Conservation (phyloP, 2,797 vertebrate genomes). For the Cuniculus paca region DNA sequence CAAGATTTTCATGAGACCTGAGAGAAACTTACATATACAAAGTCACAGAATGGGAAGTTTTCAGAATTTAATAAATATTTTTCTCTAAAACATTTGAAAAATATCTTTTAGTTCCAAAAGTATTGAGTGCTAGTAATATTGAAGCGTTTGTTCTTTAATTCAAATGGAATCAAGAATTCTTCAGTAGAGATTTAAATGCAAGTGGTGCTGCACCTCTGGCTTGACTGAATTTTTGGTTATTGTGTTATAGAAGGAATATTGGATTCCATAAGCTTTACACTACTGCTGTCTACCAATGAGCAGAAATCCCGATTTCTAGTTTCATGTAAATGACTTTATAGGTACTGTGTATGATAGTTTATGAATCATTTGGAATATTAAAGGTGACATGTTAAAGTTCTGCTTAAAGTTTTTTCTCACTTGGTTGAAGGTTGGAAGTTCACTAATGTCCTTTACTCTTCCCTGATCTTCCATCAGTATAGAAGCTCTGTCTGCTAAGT, state of each 20-base stretch:
- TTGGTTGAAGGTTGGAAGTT: conserved; percentile 29
- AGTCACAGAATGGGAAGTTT: not conserved
- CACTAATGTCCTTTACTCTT: not conserved
- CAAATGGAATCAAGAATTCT: not conserved
- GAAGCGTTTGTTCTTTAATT: conserved; percentile 16
- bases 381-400: not conserved
- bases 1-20: not conserved
- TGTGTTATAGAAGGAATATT: not conserved
- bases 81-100: not conserved
- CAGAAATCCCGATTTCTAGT: not conserved
- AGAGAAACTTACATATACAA: not conserved
- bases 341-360: not conserved
- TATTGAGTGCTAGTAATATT: not conserved
- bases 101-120: not conserved
- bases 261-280: not conserved
- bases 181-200: not conserved
- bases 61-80: not conserved
- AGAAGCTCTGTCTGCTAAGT: conserved; percentile 46
- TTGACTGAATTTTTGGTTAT: not conserved
- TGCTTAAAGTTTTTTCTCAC: conserved; percentile 3
- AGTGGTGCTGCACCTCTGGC: not conserved
- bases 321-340: not conserved
- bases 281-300: not conserved
- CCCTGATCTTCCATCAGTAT: not conserved
- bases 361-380: conserved; percentile 10